Evolutionary conservation across 2,797 vertebrate species (phyloP).

Genomic region (Scarus forsteni): DNA sequence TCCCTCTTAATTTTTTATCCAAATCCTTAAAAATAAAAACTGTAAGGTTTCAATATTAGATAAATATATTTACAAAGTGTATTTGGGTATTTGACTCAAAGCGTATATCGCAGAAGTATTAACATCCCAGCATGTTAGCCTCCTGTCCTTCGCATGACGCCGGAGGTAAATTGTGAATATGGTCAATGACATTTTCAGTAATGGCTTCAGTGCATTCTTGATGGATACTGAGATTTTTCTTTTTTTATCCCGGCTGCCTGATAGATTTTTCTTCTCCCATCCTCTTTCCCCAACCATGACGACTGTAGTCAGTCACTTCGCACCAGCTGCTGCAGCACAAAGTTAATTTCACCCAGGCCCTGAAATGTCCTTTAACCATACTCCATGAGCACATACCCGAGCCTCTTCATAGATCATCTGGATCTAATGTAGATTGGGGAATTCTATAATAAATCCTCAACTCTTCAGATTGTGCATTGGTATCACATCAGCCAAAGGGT

Average conservation of each 20-base stretch:
- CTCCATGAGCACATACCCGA: slow-evolving; percentile 52
- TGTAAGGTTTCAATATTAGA: no score
- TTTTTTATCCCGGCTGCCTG: slow-evolving; percentile 13
- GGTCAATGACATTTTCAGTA: slow-evolving; percentile 51
- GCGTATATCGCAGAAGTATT: not conserved
- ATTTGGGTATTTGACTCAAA: no score
- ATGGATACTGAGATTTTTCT: slow-evolving; percentile 26
- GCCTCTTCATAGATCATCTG: slow-evolving; percentile 63
- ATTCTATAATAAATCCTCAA: slow-evolving; percentile 57
- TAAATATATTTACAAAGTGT: not conserved
- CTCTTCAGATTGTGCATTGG: slow-evolving; percentile 56
- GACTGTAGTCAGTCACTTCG: slow-evolving; percentile 50
- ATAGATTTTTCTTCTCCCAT: slow-evolving; percentile 40
- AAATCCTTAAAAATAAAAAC: no score
- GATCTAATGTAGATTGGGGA: slow-evolving; percentile 60
- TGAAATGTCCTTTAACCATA: slow-evolving; percentile 72
- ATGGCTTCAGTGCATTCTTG: slow-evolving; percentile 45
- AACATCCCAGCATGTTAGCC: not conserved
- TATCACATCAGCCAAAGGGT: slow-evolving; percentile 72
- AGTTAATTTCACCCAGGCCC: slow-evolving; percentile 62
- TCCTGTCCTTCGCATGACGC: not conserved
- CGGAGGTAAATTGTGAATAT: not conserved
- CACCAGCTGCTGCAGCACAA: slow-evolving; percentile 56
- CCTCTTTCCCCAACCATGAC: slow-evolving; percentile 57
- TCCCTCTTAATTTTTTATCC: no score